Evolutionary conservation across 1,140 invertebrate species (phyloP).

Genomic region (Spodoptera litura): DNA sequence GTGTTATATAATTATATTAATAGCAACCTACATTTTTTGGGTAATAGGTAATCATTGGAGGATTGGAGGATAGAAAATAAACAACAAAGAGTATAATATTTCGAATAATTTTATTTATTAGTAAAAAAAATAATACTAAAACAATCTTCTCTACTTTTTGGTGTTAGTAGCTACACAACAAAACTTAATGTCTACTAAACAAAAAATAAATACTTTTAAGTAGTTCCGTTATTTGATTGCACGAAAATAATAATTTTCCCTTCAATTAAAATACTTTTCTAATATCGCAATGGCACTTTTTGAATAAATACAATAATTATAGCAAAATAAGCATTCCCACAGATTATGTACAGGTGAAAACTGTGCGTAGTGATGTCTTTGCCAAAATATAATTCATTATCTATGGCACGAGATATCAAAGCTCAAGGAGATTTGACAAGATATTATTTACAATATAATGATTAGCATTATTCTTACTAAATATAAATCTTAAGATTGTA

Average conservation of each 20-base stretch:
- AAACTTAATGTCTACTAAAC: slow-evolving; percentile 64
- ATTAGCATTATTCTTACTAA: slow-evolving; percentile 46
- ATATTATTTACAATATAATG: slow-evolving; percentile 68
- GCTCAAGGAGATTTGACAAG: slow-evolving; percentile 68
- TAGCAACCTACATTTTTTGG: too few species aligned
- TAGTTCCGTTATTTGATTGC: slow-evolving; percentile 72
- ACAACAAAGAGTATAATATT: slow-evolving; percentile 6
- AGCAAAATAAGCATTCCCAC: slow-evolving; percentile 70
- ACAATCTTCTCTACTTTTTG: slow-evolving; percentile 80
- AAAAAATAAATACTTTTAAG: slow-evolving; percentile 77
- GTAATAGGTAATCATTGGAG: too few species aligned
- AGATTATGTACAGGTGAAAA: slow-evolving; percentile 64
- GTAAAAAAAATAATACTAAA: slow-evolving; percentile 71
- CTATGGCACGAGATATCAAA: slow-evolving; percentile 82
- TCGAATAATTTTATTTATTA: slow-evolving; percentile 63
- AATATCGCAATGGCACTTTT: slow-evolving; percentile 74
- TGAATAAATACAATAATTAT: slow-evolving; percentile 68
- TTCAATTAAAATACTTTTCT: slow-evolving; percentile 43
- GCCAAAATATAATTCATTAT: slow-evolving; percentile 70
- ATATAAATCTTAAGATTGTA: slow-evolving; percentile 38
- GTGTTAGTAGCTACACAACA: slow-evolving; percentile 82
- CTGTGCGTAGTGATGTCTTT: slow-evolving; percentile 59
- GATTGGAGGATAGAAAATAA: background rate
- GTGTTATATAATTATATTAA: too few species aligned
- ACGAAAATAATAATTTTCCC: slow-evolving; percentile 60